Evolutionary conservation across 2,888 invertebrate genomes (phyloP), one percentile per base, ranked within the genome.

Genomic region (Bombyx huttoni): DNA sequence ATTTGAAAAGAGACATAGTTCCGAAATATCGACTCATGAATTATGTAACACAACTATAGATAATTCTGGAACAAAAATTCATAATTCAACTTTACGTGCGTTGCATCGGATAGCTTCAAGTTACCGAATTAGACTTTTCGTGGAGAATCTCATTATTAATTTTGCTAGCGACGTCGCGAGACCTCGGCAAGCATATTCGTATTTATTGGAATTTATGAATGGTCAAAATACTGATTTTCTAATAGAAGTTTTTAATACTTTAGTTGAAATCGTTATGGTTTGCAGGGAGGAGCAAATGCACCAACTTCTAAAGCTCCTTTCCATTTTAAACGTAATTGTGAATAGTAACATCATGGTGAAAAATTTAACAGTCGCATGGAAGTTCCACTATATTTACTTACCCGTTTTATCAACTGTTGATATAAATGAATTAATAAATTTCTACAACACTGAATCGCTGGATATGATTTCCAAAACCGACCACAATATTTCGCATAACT

Each of bases 351-450:
- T 80, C 47, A 68, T 78, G 52, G 68, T 85, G 24, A 85, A 81
- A 59, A 84, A 87, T 60, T 65, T 87, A 50, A 75, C 85, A 45
- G 66, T 81, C 12, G 76, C 73, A 49, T 88, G 87, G 87, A 88
- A 86, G 60, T 88, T 84, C 56, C 81, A 85, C 56, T 88, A 88
- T 52, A 73, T 88, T 60, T 85, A 75, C 68, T 67, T 88, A 55
- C 81, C 85, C 0, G 79, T 87, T 69, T 77, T 82, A 1, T 81
- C 84, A 50, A 69, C 73, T 51, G 73, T 70, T 47, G 74, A 77
- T 48, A 66, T 81, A 51, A 81, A 85, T 60, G 77, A 80, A 58
- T 71, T 84, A 54, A 80, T 87, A 50, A 62, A 73, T 54, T 77
- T 75, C 52, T 77, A 77, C 56, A 63, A 62, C 10, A 57, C 57